phyloP scores from a whole-genome alignment of 2,888 invertebrate genomes.

The Syrphus vitripennis region DNA sequence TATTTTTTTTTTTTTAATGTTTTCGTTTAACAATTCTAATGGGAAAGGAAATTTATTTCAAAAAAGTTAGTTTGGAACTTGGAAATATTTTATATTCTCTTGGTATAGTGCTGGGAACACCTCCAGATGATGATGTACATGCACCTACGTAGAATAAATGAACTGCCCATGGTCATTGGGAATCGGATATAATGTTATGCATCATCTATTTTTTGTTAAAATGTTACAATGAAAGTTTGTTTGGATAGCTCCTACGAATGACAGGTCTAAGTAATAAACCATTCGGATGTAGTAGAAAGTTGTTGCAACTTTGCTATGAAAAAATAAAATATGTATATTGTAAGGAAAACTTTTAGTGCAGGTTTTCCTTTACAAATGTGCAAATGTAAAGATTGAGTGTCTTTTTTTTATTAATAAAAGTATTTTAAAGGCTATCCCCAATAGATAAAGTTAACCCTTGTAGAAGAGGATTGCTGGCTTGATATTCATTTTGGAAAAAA shows the following conservation, averaged over 20 bases:
- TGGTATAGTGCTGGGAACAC: neutral
- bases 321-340: neutral
- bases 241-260: neutral
- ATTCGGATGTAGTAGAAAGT: neutral
- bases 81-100: slow-evolving; percentile 4
- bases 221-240: slow-evolving; percentile 1
- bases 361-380: neutral
- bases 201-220: neutral
- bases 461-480: no score
- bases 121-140: neutral
- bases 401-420: neutral
- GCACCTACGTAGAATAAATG: neutral
- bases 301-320: neutral
- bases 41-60: slow-evolving; percentile 12
- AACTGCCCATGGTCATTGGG: neutral
- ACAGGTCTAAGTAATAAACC: neutral
- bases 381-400: neutral
- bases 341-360: neutral
- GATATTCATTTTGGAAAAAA: no score
- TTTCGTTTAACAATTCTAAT: slow-evolving; percentile 1
- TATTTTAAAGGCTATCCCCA: neutral
- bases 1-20: neutral
- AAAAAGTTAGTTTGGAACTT: slow-evolving; percentile 23
- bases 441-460: no score
- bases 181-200: neutral